These are phyloP conservation scores for Caenorhabditis sp. DNA, from an alignment of 2,888 invertebrate genomes.

Conservation along the genomic window DNA sequence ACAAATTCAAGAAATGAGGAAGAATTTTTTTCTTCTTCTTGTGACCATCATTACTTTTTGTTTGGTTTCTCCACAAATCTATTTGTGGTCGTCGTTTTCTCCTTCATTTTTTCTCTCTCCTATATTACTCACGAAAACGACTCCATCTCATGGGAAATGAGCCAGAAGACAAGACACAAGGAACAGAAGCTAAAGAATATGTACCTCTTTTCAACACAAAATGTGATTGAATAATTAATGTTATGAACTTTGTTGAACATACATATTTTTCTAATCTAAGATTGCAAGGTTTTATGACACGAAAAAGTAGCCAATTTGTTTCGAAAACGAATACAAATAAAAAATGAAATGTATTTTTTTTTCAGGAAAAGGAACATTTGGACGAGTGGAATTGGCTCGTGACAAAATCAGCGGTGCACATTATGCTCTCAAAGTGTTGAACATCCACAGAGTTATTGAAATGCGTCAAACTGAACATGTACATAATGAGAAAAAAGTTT, in stretches of 20 bases:
- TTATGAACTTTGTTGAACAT: too few species aligned
- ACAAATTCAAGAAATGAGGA: not conserved
- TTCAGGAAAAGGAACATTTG: constrained; percentile 88
- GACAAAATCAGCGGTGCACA: constrained; percentile 78
- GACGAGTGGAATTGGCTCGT: constrained; percentile 83
- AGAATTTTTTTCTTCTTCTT: not conserved
- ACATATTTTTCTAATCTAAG: not conserved
- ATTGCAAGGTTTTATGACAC: not conserved
- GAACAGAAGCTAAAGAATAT: too few species aligned
- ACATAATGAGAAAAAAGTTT: constrained; percentile 92
- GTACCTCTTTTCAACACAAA: not conserved
- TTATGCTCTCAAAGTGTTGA: constrained; percentile 88
- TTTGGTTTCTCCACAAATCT: not conserved
- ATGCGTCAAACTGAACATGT: constrained; percentile 94
- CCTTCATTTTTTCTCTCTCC: not conserved
- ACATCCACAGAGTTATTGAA: constrained; percentile 84
- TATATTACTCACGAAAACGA: not conserved
- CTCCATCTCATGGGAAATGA: not conserved
- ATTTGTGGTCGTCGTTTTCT: not conserved
- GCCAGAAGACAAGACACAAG: too few species aligned
- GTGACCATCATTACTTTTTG: not conserved
- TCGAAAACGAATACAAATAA: not conserved
- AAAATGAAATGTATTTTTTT: constrained; percentile 14
- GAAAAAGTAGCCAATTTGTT: not conserved
- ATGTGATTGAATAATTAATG: too few species aligned